Evolutionary conservation across 2,797 vertebrate genomes (phyloP).

Genomic region (Florisuga fusca): DNA sequence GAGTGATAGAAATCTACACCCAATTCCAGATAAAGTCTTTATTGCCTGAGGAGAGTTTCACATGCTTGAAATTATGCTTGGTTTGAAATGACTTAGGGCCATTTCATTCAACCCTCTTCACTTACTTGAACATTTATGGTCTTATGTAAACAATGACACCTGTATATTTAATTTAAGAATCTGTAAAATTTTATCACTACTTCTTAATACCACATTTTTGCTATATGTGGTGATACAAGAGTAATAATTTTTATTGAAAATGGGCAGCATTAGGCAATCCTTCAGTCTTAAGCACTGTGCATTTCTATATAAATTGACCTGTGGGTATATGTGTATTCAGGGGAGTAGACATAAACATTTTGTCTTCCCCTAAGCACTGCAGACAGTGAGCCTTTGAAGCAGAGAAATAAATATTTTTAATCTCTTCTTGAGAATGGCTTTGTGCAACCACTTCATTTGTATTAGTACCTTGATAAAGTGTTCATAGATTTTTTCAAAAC

Average conservation of each 20-base stretch:
- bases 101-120: conserved; percentile 1
- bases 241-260: neutral
- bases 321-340: neutral
- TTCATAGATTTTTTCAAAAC: conserved; percentile 71
- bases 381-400: neutral
- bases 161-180: neutral
- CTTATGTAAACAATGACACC: neutral
- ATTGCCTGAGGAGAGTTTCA: neutral
- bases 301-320: conserved; percentile 1
- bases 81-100: conserved; percentile 16
- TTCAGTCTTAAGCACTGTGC: neutral
- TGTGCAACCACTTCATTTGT: conserved; percentile 43
- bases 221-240: neutral
- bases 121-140: neutral
- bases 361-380: neutral
- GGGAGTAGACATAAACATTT: neutral
- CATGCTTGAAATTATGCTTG: neutral
- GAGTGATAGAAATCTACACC: conserved; percentile 35
- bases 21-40: neutral
- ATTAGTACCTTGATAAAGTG: conserved; percentile 50
- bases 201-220: neutral
- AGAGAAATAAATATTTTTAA: neutral
- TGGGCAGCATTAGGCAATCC: neutral
- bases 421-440: conserved; percentile 25
- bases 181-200: neutral